Evolutionary conservation across 2,797 vertebrate genomes (phyloP), one percentile per base, ranked within the genome.

Genomic region (Amazona finschi): DNA sequence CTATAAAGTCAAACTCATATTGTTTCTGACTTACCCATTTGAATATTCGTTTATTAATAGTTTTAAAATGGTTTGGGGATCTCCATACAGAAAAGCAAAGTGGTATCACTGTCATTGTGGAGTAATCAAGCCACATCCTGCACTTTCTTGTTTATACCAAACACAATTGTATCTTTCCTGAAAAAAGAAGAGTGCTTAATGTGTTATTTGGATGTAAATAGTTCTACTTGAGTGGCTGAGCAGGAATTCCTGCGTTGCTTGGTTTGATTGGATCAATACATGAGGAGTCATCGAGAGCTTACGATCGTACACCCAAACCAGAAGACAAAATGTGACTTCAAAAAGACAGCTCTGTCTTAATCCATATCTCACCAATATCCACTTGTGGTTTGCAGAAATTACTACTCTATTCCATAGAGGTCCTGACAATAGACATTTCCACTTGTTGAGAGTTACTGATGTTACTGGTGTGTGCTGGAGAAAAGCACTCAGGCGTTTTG

Each of bases 241-340:
- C 46, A 25, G 19, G 44, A 25, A 38, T 66, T 66, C 9, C 47
- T 70, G 12, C 11, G 8, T 8, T 80, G 12, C 13, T 76, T 73
- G 11, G 13, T 50, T 41, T 83, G 64, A 9, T 20, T 71, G 1
- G 0, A 0, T n/a, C n/a, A 77, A 46, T 58, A 43, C 1, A 0
- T 30, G 10, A 61, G 80, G 28, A 73, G 12, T 55, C 12, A 33
- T 24, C 25, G 22, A 80, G 16, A 5, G 3, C 7, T 65, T 52
- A 27, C 28, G 25, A 57, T 36, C 28, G 38, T 24, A 31, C 36
- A 25, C 3, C n/a, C 41, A 46, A 66, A 49, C 12, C 8, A 76
- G 31, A 83, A 70, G 31, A 20, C 10, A 43, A 66, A 62, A 20
- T 6, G 2, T 31, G 20, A 24, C 3, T 7, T 18, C 52, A 22